Conservation (phyloP, 2,888 invertebrate genomes). For the Sesia bembeciformis region DNA sequence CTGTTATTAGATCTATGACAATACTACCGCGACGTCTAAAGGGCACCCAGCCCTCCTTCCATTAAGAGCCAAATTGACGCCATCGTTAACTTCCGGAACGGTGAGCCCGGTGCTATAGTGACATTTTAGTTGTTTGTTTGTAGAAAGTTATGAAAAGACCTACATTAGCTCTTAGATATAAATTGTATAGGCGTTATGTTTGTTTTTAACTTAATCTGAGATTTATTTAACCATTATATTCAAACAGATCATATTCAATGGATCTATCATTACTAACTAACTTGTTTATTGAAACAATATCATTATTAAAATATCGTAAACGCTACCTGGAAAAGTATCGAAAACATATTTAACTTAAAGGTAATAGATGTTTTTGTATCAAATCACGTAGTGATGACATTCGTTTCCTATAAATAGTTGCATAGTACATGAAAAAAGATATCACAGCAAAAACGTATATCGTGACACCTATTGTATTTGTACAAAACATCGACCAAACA, state of each 20-base stretch:
- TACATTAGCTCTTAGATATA: too few species aligned
- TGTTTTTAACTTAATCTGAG: too few species aligned
- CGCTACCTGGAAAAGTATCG: too few species aligned
- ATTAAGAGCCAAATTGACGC: conserved; percentile 27
- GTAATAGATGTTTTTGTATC: neutral
- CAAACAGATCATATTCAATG: too few species aligned
- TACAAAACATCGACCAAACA: neutral
- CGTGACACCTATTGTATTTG: neutral
- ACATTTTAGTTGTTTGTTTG: neutral
- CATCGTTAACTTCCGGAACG: neutral
- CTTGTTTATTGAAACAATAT: too few species aligned
- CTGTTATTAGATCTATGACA: conserved; percentile 32
- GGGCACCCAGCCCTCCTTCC: conserved; percentile 18
- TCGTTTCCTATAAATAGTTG: neutral
- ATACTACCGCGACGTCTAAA: conserved; percentile 10
- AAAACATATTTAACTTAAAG: too few species aligned
- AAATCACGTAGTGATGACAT: neutral
- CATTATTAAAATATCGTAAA: too few species aligned
- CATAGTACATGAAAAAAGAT: neutral
- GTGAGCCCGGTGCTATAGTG: neutral
- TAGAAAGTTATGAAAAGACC: too few species aligned
- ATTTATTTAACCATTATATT: too few species aligned
- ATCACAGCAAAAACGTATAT: neutral
- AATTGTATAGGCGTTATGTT: too few species aligned
- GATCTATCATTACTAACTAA: too few species aligned